A percentile compares a stretch with the other conserved stretches of the same genome.
Conservation (phyloP, 2,888 invertebrate species). For the Anoplius nigerrimus region DNA sequence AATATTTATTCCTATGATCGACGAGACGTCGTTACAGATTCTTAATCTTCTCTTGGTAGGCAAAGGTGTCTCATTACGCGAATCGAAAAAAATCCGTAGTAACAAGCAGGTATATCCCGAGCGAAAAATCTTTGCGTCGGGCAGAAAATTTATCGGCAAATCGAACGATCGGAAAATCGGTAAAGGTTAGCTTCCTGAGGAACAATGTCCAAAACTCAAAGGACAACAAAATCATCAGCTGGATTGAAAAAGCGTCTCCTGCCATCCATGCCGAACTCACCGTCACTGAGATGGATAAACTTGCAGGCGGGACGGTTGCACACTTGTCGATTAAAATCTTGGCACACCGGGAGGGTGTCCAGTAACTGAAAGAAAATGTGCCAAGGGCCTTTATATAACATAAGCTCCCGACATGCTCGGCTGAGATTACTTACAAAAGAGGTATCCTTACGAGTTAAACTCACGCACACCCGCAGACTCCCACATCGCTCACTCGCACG, state of each 20-base stretch:
- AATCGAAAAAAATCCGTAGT: too few species aligned
- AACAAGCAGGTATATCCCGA: too few species aligned
- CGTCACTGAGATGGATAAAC: slow-evolving; percentile 98
- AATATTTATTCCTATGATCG: too few species aligned
- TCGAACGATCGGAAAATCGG: not conserved
- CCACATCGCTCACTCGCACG: slow-evolving; percentile 19
- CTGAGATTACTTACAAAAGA: slow-evolving; percentile 5
- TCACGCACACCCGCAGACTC: slow-evolving; percentile 31
- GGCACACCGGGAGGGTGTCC: slow-evolving; percentile 99
- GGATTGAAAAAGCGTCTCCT: not conserved
- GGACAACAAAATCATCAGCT: not conserved
- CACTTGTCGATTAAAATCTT: slow-evolving; percentile 99
- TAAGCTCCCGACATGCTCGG: not conserved
- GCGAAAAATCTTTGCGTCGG: too few species aligned
- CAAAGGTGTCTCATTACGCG: too few species aligned
- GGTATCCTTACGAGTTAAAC: slow-evolving; percentile 19
- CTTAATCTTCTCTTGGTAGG: too few species aligned
- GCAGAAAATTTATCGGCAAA: too few species aligned
- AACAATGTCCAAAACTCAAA: not conserved
- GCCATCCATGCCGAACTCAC: slow-evolving; percentile 77
- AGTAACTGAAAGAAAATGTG: slow-evolving; percentile 90
- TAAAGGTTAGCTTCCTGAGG: too few species aligned
- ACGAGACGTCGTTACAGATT: too few species aligned
- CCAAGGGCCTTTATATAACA: too few species aligned
- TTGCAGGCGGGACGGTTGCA: slow-evolving; percentile 98